Evolutionary conservation across 2,797 vertebrate species (phyloP), one percentile per base, ranked within the genome.

Genomic region (Todus mexicanus): DNA sequence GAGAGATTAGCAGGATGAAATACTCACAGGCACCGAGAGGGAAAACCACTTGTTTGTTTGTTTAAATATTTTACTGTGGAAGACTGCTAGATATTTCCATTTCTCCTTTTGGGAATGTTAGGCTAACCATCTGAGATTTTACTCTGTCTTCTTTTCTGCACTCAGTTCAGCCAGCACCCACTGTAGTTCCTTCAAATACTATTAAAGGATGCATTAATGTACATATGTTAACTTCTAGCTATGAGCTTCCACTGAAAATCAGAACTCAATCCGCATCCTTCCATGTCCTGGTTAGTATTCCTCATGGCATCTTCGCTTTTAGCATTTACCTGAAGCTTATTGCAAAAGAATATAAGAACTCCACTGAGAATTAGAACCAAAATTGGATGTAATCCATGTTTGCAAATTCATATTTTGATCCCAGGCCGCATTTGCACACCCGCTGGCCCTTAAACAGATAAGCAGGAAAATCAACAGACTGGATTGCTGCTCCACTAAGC

Each of bases 41-140:
- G 95, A 94, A 78, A 93, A 91, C 61, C 70, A 65, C 96, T 95
- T 93, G 95, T 92, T 96, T 95, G 95, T 90, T 94, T 95, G 87
- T 54, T 79, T 97, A 93, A 97, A 96, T 96, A 93, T 96, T 97
- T 97, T 75, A 91, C 95, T 8, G 6, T 56, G 54, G 81, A 96
- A 92, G 72, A 38, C 76, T 95, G 83, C 31, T 42, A 85, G 85
- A 65, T 89, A 17, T 84, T 93, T 82, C 68, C 61, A 64, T 87
- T 84, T 84, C 73, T 80, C 79, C 92, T 95, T 89, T 63, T 54
- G 92, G 91, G 86, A 70, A 19, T 63, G 54, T 26, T 42, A 18
- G 0, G 0, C 9, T 33, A 84, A 35, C 75, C 59, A 15, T 72
- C 38, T 23, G 60, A 78, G 68, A 31, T 40, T 42, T 92, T 17